Evolutionary conservation across 2,888 invertebrate genomes (phyloP), one percentile per base, ranked within the genome.

Genomic region (Phyllotreta striolata): DNA sequence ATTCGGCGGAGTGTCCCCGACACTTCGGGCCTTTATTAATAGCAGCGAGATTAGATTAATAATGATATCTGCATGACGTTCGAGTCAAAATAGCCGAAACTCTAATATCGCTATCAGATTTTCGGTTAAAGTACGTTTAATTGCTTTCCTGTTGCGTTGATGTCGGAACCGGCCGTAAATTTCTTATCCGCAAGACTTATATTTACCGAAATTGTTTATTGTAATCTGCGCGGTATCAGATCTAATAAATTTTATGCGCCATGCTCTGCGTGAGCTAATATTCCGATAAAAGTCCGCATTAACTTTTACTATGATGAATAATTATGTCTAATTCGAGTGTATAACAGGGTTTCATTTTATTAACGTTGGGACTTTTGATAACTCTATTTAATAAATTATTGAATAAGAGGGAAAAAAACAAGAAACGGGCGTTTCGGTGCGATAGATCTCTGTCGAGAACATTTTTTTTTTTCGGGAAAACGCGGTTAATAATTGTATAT

Each of bases 321-420:
- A 60, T 60, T 60, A 60, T 43, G 52, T 54, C 60, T 38, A 60
- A 60, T 60, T 60, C 54, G 38, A 39, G 44, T 60, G 60, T 60
- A 60, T 54, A 60, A 60, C 60, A 52, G 59, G 43, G 59, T 14
- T n/a, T 52, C 51, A 54, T 60, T 60, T 60, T 60, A 60, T 60
- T 60, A 54, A 52, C 38, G 52, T 34, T 44, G 6, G 10, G n/a
- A 40, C 13, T 59, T 35, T 60, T 60, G 60, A 60, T 60, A 60
- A 60, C 60, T 60, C 38, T 60, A 60, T 60, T 60, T 54, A 60
- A 60, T 60, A 54, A 60, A 54, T 60, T 52, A 60, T 54, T 52
- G 52, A 44, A 38, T 44, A 43, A n/a, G 52, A 49, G 54, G 37
- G 38, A 54, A 12, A 8, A 24, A 24, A 24, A 24, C 24, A 13